Evolutionary conservation across 2,888 invertebrate species (phyloP), one percentile per base, ranked within the genome.

Genomic region (Rhamnusium bicolor): DNA sequence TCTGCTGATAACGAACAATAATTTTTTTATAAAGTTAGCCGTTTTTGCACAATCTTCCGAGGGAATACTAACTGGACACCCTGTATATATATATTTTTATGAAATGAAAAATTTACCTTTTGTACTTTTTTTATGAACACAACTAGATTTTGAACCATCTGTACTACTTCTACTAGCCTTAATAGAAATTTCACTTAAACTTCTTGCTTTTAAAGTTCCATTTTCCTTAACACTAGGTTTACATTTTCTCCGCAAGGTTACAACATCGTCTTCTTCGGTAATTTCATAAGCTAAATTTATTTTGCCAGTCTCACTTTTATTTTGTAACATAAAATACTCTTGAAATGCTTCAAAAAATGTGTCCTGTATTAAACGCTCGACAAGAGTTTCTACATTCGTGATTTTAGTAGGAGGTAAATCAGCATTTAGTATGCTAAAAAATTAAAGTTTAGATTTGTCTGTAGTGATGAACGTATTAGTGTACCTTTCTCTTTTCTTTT

Each of bases 311-410:
- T 72, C 72, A 71, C 49, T 74, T 47, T 61, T 70, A 73, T 46
- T 74, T 68, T 58, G 40, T 40, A 76, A 56, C 71, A 84, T 82
- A 27, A 83, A 83, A 80, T 82, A 87, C 72, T 87, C 87, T 76
- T 86, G 86, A 72, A 87, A 84, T 29, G 87, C 87, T 80, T 87
- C 87, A 73, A 84, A 83, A 71, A 87, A 81, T 49, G 87, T 86
- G 56, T 87, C 85, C 79, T 87, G 83, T 54, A 87, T 80, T 16
- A 88, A 77, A 66, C 86, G 79, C 75, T 88, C 87, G 27, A 87
- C 86, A 74, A 86, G 87, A n/a, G 84, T 83, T 74, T 86, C 85
- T 53, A 87, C 78, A 74, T 86, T 84, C 27, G 79, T 80, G 58
- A 86, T 86, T 72, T 84, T 83, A 56, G 82, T 84, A 51, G 85